Percentiles rank a stretch among this genome's conserved stretches.
phyloP scores from a whole-genome alignment of 2,888 invertebrate genomes.

The Lithophane semibrunnea region DNA sequence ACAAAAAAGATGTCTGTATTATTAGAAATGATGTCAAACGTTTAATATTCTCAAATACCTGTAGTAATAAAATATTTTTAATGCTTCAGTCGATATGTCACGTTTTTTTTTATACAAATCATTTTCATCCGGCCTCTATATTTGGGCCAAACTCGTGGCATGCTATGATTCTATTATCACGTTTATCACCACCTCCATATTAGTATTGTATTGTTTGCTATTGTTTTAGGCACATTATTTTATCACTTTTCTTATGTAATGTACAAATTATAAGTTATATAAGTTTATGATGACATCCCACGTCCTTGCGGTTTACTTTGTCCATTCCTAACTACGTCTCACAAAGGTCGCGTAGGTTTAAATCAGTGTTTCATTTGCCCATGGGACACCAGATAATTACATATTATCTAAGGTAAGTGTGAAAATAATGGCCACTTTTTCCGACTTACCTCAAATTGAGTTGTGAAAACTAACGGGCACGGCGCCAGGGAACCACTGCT shows the following conservation, averaged over 20 bases:
- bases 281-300: constrained; percentile 2
- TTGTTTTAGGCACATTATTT: constrained; percentile 32
- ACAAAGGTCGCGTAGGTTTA: constrained; percentile 1
- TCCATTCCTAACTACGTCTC: background rate
- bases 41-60: constrained; percentile 11
- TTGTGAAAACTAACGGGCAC: constrained; percentile 71
- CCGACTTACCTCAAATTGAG: constrained; percentile 55
- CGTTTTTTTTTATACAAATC: constrained; percentile 34
- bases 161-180: background rate
- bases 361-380: background rate
- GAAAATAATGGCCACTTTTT: constrained; percentile 36
- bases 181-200: constrained; percentile 27
- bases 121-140: constrained; percentile 8
- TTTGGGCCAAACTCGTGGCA: constrained; percentile 23
- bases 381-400: constrained; percentile 16
- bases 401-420: constrained; percentile 28
- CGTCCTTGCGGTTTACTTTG: constrained; percentile 13
- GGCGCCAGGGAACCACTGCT: constrained; percentile 67
- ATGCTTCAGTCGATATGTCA: constrained; percentile 31
- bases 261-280: constrained; percentile 6
- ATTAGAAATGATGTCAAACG: constrained; percentile 12
- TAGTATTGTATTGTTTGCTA: constrained; percentile 31
- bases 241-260: constrained; percentile 15
- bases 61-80: constrained; percentile 12
- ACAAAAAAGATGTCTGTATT: background rate